phyloP scores from a whole-genome alignment of 35 echinoderm and acorn worm genomes.

The Ophiothrix spiculata region DNA sequence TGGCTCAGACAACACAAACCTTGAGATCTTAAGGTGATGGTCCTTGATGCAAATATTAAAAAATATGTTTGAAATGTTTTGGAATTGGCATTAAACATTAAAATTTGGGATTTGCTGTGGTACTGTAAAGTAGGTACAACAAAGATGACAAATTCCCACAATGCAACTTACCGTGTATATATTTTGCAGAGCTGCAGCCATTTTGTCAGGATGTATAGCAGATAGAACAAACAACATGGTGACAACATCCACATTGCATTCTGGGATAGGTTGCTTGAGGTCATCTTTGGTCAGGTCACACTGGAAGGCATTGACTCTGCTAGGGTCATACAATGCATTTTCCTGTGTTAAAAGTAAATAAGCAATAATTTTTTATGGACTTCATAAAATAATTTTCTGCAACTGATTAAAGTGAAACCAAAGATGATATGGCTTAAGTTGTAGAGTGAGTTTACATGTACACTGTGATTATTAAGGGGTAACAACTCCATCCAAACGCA shows the following conservation, averaged over 20 bases:
- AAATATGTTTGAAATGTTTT: neutral
- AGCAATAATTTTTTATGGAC: neutral
- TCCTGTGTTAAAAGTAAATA: slow-evolving; percentile 63
- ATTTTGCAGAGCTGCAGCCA: slow-evolving; percentile 63
- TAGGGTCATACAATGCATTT: slow-evolving; percentile 57
- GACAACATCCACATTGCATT: slow-evolving; percentile 55
- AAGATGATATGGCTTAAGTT: too few relatives aligned
- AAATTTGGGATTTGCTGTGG: neutral
- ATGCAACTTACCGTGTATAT: slow-evolving; percentile 29
- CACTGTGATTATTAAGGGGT: too few relatives aligned
- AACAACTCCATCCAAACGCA: too few relatives aligned
- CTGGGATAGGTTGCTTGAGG: slow-evolving; percentile 33
- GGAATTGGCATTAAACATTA: neutral
- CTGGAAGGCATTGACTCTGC: slow-evolving; percentile 75
- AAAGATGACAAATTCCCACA: neutral
- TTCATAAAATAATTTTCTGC: neutral
- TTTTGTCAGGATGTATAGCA: slow-evolving; percentile 91
- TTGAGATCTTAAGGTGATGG: too few relatives aligned
- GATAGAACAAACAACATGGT: slow-evolving; percentile 97
- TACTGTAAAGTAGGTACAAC: neutral
- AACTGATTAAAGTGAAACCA: too few relatives aligned
- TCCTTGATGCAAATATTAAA: neutral
- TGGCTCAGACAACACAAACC: too few relatives aligned
- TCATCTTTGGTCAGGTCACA: slow-evolving; percentile 81
- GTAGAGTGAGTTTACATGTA: too few relatives aligned